phyloP scores from a whole-genome alignment of 2,888 invertebrate species.

The Barypeithes pellucidus region DNA sequence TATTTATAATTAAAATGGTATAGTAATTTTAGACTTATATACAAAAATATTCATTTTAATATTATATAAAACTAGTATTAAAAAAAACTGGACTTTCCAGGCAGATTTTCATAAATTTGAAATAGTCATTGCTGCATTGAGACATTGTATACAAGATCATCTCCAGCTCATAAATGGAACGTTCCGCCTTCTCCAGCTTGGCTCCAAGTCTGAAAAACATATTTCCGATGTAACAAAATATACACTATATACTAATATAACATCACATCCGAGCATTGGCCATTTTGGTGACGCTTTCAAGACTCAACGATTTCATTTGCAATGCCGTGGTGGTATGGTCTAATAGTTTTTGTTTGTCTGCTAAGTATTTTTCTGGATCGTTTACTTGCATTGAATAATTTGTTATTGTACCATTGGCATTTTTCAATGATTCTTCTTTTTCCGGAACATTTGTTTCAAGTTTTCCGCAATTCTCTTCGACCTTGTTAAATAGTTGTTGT shows the following conservation, averaged over 20 bases:
- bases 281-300: conserved; percentile 66
- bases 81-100: no score
- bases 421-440: conserved; percentile 63
- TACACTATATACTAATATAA: no score
- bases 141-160: not conserved
- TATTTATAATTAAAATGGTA: no score
- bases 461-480: conserved; percentile 65
- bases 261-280: conserved; percentile 55
- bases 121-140: no score
- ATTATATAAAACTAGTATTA: no score
- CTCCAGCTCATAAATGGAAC: not conserved
- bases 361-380: conserved; percentile 61
- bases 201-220: no score
- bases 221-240: no score
- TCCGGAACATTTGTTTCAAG: conserved; percentile 64
- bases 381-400: conserved; percentile 62
- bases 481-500: conserved; percentile 60
- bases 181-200: no score
- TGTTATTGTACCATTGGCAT: conserved; percentile 60
- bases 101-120: no score
- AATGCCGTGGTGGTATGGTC: conserved; percentile 61
- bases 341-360: conserved; percentile 60
- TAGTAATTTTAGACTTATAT: no score
- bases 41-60: no score
- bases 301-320: conserved; percentile 60